Base-by-base conservation (phyloP, 2,888 invertebrate genomes). In the Pristionchus japonicus region DNA sequence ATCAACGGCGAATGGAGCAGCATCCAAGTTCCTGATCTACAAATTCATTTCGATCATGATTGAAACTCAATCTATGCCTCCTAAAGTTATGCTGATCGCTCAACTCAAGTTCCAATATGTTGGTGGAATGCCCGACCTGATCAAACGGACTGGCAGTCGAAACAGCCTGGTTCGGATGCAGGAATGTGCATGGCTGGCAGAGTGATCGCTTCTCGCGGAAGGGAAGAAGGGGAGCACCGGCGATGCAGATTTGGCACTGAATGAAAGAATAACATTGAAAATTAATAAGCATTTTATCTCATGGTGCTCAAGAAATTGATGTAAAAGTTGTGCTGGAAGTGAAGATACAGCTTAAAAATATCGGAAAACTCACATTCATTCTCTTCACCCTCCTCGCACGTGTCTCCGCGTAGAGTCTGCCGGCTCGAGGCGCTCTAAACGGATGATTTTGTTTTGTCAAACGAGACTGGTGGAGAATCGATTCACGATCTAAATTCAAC, bases 241-340 rank as follows among this genome's bases (percentile, higher is more conserved):
- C 90, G 64, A 92, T 80, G 86, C 92, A 92, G 31, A 91, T 49
- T 74, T 91, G 91, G 86, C 93, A 93, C 88, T 89, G 86, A 57
- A 89, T 86, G 3, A n/a, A 37, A 11, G 37, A 74, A 37, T 40
- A 9, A 49, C 20, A 31, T 52, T 20, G 11, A 37, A 34, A 83
- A 52, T 52, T 20, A 80, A n/a, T n/a, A n/a, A n/a, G n/a, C n/a
- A 80, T 9, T n/a, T 47, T 27, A 43, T n/a, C n/a, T n/a, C n/a
- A n/a, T n/a, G n/a, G n/a, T n/a, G n/a, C n/a, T n/a, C n/a, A n/a
- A n/a, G n/a, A n/a, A n/a, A n/a, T n/a, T n/a, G n/a, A n/a, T n/a
- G n/a, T n/a, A n/a, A n/a, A n/a, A n/a, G n/a, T n/a, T n/a, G n/a
- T n/a, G n/a, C n/a, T n/a, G n/a, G n/a, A n/a, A n/a, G n/a, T n/a